These are phyloP conservation scores for Pogona vitticeps DNA, from an alignment of 2,113 vertebrate species.

Conservation along the genomic window DNA sequence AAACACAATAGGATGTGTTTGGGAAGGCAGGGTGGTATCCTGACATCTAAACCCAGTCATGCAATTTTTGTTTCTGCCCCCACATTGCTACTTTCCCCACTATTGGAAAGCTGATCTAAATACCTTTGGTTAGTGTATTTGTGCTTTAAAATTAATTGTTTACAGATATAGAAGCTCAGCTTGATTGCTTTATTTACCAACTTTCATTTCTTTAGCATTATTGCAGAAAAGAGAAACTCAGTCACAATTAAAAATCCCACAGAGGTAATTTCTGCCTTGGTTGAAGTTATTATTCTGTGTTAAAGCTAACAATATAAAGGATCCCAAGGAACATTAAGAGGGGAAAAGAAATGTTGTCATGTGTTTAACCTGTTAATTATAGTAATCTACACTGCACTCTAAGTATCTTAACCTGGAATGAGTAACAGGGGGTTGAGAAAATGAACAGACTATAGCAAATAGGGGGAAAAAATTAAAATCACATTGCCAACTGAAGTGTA, in stretches of 20 bases:
- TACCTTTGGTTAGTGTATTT: not conserved
- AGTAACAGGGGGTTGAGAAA: conserved; percentile 65
- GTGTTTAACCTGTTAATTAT: conserved; percentile 69
- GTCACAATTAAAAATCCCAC: conserved; percentile 52
- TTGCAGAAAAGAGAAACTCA: conserved; percentile 64
- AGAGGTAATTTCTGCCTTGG: conserved; percentile 56
- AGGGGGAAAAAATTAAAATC: conserved; percentile 60
- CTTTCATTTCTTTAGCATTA: conserved; percentile 66
- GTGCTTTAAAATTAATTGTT: conserved; percentile 50
- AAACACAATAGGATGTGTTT: not conserved
- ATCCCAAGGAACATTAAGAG: conserved; percentile 62
- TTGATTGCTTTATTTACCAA: conserved; percentile 69
- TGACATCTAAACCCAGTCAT: not conserved
- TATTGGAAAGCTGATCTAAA: conserved; percentile 4
- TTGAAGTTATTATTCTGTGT: conserved; percentile 54
- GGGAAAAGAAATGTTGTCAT: conserved; percentile 64
- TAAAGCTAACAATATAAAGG: conserved; percentile 58
- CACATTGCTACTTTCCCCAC: not conserved
- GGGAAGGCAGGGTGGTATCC: not conserved
- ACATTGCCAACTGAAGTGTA: conserved; percentile 50
- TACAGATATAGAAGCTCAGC: conserved; percentile 52
- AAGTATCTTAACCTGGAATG: conserved; percentile 64
- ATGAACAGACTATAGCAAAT: conserved; percentile 58
- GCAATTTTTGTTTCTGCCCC: not conserved
- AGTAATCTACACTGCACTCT: conserved; percentile 61